Base-by-base conservation (phyloP, 2,113 vertebrate species). In the Lasiurus borealis region DNA sequence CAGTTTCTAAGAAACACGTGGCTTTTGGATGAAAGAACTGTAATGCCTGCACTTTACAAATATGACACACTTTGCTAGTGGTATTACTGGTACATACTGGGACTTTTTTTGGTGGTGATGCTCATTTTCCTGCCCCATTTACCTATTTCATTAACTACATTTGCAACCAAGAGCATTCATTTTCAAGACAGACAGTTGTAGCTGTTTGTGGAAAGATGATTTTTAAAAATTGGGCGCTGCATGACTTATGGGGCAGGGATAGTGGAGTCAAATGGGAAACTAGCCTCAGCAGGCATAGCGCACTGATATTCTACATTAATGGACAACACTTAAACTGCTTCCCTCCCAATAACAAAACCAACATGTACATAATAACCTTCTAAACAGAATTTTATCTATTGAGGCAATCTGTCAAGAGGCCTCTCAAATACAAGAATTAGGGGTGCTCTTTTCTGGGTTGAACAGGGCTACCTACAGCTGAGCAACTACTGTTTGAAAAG, bases 1-100 rank as follows among this genome's bases (percentile, higher is more conserved):
- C 73, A 69, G 71, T 57, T 96, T 97, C 91, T 94, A 93, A 96
- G 83, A 96, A 95, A 93, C 46, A 88, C 2, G 66, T 2, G 50
- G 57, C 9, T 81, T 91, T 44, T 90, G 93, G 81, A 73, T 52
- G 57, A 36, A 72, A 54, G 21, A 78, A 7, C 8, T 72, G 85
- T 62, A 59, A 57, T 75, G 73, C 27, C 62, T 80, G 66, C 46
- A 52, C 59, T 77, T 59, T 6, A 64, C 54, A 18, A 85, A 46
- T 8, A 54, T 14, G 83, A 71, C 69, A 75, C 62, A 31, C 82
- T 57, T 48, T 40, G 31, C 75, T 86, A 80, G 77, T 68, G 69
- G 25, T 44, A 68, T 71, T 18, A 62, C 23, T 27, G 59, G 59
- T 62, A 77, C 69, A 36, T 0, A 0, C 6, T 10, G 89, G 93